Evolutionary conservation across 2,888 invertebrate species (phyloP).

Genomic region (Leptinotarsa haldemani): DNA sequence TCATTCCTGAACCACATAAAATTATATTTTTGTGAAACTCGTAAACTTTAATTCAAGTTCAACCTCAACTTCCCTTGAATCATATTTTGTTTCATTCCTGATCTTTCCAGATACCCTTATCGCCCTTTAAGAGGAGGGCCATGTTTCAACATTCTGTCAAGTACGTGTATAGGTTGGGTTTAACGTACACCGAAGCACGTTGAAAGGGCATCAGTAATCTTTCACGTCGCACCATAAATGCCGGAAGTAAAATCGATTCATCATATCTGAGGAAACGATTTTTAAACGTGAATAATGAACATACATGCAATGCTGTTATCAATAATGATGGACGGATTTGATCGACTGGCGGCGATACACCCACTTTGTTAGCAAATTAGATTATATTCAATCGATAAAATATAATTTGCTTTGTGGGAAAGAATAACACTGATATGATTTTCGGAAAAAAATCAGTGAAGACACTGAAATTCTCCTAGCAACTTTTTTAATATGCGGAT

Average conservation of each 20-base stretch:
- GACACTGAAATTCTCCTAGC: too few relatives aligned
- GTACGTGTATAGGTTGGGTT: constrained; percentile 3
- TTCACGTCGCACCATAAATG: constrained; percentile 34
- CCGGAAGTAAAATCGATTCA: constrained; percentile 40
- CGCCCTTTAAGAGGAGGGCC: not conserved
- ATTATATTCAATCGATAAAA: constrained; percentile 35
- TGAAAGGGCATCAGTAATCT: constrained; percentile 31
- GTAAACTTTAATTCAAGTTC: not conserved
- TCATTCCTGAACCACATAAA: too few relatives aligned
- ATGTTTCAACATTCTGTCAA: not conserved
- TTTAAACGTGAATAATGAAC: constrained; percentile 17
- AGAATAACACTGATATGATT: not conserved
- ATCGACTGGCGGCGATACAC: constrained; percentile 32
- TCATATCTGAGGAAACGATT: constrained; percentile 31
- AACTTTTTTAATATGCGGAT: too few relatives aligned
- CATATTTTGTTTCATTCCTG: not conserved
- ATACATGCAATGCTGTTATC: constrained; percentile 10
- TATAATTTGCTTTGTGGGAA: not conserved
- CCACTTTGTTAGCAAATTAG: constrained; percentile 39
- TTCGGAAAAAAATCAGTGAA: not conserved
- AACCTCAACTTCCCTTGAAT: not conserved
- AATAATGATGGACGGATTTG: constrained; percentile 22
- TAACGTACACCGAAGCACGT: not conserved
- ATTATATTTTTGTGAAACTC: too few relatives aligned
- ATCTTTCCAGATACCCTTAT: not conserved